phyloP scores from a whole-genome alignment of 2,888 invertebrate species.

The Odontothrips loti region DNA sequence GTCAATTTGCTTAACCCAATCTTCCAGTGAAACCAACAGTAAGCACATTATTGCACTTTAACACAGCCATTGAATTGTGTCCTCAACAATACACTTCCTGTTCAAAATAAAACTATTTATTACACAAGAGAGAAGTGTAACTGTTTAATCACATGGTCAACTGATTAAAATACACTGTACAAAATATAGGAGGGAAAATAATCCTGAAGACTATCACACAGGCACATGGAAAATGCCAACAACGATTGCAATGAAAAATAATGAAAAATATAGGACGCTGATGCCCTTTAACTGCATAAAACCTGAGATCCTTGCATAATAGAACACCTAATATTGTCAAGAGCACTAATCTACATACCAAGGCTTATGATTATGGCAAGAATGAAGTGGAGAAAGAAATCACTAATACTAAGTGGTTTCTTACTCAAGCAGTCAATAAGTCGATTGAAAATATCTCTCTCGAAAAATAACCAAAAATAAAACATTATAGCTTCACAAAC shows the following conservation, averaged over 20 bases:
- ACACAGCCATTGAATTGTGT: constrained; percentile 12
- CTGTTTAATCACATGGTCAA: constrained; percentile 23
- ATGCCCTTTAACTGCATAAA: background rate
- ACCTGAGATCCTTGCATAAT: constrained; percentile 20
- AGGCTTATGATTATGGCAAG: constrained; percentile 17
- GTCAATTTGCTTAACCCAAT: background rate
- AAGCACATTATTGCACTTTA: background rate
- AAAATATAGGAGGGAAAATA: constrained; percentile 18
- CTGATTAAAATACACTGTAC: background rate
- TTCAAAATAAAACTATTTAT: constrained; percentile 5
- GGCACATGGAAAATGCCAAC: background rate
- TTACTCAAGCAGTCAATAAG: background rate
- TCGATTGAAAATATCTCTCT: background rate
- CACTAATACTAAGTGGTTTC: background rate
- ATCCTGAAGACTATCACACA: constrained; percentile 20
- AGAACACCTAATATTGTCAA: constrained; percentile 8
- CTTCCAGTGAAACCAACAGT: background rate
- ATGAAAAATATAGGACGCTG: background rate
- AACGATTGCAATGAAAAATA: background rate
- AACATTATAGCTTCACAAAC: background rate
- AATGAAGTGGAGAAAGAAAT: background rate
- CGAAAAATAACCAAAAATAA: background rate
- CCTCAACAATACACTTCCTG: background rate
- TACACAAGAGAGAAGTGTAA: constrained; percentile 14
- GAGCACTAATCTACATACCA: constrained; percentile 25